phyloP scores from a whole-genome alignment of 1,140 invertebrate species.

The Drosophila nannoptera region DNA sequence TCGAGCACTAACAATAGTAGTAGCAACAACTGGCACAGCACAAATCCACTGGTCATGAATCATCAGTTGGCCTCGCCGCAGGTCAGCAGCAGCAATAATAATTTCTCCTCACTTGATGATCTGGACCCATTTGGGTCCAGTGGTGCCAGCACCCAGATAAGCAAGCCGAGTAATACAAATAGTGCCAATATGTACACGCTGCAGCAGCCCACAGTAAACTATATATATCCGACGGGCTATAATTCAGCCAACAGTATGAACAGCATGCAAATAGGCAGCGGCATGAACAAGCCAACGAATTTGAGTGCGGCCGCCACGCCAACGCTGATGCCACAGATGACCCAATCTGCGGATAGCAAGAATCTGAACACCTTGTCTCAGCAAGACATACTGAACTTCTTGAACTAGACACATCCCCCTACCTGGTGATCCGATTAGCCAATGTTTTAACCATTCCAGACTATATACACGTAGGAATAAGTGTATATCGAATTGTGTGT shows the following conservation, averaged over 20 bases:
- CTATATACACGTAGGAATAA: slow-evolving; percentile 41
- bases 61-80: slow-evolving; percentile 67
- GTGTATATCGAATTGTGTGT: slow-evolving; percentile 38
- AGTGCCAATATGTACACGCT: slow-evolving; percentile 69
- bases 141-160: slow-evolving; percentile 5
- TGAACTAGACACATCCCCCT: slow-evolving; percentile 57
- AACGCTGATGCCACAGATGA: slow-evolving; percentile 42
- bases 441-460: slow-evolving; percentile 50
- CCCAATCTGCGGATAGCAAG: slow-evolving; percentile 55
- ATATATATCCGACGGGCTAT: slow-evolving; percentile 69
- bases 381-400: slow-evolving; percentile 76
- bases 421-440: slow-evolving; percentile 29
- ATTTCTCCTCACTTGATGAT: slow-evolving; percentile 68
- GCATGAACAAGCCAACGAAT: slow-evolving; percentile 44
- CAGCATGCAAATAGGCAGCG: slow-evolving; percentile 45
- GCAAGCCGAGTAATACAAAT: slow-evolving; percentile 50
- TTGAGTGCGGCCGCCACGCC: slow-evolving; percentile 16
- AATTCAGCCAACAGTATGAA: slow-evolving; percentile 42
- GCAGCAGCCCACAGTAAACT: slow-evolving; percentile 70
- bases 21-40: slow-evolving; percentile 63
- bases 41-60: slow-evolving; percentile 75
- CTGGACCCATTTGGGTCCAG: slow-evolving; percentile 62
- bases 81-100: slow-evolving; percentile 68
- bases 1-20: slow-evolving; percentile 23
- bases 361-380: slow-evolving; percentile 74